Percentiles rank a stretch among this genome's conserved stretches.
phyloP scores from a whole-genome alignment of 2,113 vertebrate genomes.

The Muntiacus muntjak region DNA sequence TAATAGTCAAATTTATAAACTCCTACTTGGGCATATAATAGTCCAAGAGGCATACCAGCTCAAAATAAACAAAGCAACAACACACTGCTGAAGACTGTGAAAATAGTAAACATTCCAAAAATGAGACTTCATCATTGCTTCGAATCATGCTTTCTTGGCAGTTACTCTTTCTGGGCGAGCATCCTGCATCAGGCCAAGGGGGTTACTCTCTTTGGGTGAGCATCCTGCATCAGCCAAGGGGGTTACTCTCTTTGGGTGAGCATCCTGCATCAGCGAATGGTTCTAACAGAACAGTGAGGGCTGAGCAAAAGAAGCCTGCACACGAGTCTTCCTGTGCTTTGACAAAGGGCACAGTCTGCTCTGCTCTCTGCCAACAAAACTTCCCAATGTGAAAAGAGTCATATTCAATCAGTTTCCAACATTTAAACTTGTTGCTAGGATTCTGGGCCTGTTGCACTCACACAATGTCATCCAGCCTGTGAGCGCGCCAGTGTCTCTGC shows the following conservation, averaged over 20 bases:
- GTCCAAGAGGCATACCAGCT: background rate
- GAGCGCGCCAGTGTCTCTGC: background rate
- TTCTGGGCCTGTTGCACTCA: conserved; percentile 29
- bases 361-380: conserved; percentile 32
- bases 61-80: background rate
- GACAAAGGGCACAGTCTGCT: conserved; percentile 35
- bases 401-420: conserved; percentile 32
- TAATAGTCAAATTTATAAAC: background rate
- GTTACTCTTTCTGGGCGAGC: background rate
- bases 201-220: background rate
- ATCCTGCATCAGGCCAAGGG: background rate
- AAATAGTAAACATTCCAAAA: background rate
- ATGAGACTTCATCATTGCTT: background rate
- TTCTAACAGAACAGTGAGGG: background rate
- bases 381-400: conserved; percentile 37
- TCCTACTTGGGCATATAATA: background rate
- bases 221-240: background rate
- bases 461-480: conserved; percentile 9
- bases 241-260: background rate
- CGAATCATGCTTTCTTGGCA: background rate
- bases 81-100: background rate
- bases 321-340: background rate
- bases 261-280: background rate
- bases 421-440: conserved; percentile 35
- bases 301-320: background rate